phyloP scores from a whole-genome alignment of 2,888 invertebrate genomes.

The Lepidonotus clava region DNA sequence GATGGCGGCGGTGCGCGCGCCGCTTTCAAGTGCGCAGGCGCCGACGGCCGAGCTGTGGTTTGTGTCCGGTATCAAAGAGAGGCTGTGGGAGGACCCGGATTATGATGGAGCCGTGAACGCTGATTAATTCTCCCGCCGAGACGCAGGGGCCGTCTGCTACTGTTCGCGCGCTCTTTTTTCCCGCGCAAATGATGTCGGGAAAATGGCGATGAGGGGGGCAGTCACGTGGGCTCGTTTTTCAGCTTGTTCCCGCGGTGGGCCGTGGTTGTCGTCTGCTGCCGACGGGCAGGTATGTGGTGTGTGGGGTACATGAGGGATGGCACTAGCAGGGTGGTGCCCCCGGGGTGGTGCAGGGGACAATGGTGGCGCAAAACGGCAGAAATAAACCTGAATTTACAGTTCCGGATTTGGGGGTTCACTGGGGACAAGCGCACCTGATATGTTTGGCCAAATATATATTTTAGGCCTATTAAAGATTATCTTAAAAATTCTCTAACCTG shows the following conservation, averaged over 20 bases:
- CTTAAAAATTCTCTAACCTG: too few species aligned
- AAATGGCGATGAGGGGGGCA: neutral
- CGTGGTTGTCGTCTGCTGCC: neutral
- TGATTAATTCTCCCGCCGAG: conserved; percentile 10
- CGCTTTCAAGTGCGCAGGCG: conserved; percentile 4
- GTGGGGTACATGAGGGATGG: neutral
- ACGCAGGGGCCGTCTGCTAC: neutral
- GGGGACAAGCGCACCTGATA: too few species aligned
- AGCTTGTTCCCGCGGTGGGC: neutral
- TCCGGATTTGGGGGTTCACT: too few species aligned
- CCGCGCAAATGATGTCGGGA: neutral
- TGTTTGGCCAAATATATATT: too few species aligned
- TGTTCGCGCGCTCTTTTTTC: neutral
- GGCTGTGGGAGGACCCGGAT: neutral
- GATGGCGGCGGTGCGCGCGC: neutral
- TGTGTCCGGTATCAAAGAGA: conserved; percentile 19
- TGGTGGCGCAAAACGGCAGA: too few species aligned
- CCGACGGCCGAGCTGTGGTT: neutral
- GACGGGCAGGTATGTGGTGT: neutral
- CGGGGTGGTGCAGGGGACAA: too few species aligned
- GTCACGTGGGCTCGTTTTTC: conserved; percentile 32
- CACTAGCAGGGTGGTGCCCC: too few species aligned
- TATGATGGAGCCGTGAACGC: neutral
- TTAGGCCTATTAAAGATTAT: too few species aligned
- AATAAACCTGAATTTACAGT: too few species aligned